Conservation (phyloP, 2,113 vertebrate genomes). For the Chaetorhynchus papuensis region DNA sequence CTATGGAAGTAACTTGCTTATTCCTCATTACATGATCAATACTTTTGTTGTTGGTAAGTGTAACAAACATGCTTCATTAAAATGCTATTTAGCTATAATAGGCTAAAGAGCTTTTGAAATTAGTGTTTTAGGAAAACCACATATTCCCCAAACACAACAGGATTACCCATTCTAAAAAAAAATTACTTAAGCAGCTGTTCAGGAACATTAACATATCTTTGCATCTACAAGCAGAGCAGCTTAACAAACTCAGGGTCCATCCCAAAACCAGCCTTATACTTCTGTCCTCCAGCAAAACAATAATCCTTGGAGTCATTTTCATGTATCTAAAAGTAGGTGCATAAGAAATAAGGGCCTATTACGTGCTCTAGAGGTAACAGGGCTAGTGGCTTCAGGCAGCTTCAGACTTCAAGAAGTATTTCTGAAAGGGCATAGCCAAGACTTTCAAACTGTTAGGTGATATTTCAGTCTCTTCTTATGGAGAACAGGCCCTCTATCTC, state of each 20-base stretch:
- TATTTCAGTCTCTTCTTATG: not conserved
- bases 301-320: not conserved
- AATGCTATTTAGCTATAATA: conserved; percentile 32
- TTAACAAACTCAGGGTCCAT: not conserved
- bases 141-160: not conserved
- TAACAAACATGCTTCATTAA: conserved; percentile 46
- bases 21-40: conserved; percentile 21
- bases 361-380: not conserved
- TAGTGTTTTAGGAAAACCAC: not conserved
- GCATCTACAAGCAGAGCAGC: not conserved
- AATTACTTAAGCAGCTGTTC: not conserved
- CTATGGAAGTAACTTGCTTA: not conserved
- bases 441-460: not conserved
- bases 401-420: not conserved
- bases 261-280: not conserved
- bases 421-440: not conserved
- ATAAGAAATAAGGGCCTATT: not conserved
- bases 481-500: not conserved
- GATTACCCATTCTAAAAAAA: not conserved
- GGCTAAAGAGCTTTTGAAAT: conserved; percentile 45
- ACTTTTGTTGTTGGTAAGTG: conserved; percentile 12
- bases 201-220: not conserved
- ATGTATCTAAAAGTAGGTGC: not conserved
- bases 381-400: not conserved
- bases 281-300: not conserved